Conservation (phyloP, 2,797 vertebrate species). For the Chelmon rostratus region DNA sequence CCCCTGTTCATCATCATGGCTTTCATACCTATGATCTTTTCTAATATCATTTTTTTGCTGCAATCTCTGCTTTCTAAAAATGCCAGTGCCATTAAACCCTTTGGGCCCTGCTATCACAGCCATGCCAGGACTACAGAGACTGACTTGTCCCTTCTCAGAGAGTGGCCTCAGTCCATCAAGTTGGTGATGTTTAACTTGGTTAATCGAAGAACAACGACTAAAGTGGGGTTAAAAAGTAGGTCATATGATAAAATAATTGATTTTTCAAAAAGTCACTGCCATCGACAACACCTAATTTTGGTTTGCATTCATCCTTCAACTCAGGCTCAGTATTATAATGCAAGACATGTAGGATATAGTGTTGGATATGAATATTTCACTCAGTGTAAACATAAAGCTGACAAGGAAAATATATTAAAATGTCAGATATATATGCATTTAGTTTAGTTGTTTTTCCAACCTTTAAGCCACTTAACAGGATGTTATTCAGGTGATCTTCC, state of each 20-base stretch:
- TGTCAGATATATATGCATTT: too few species aligned
- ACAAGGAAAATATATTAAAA: not conserved
- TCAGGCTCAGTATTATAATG: not conserved
- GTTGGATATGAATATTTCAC: not conserved
- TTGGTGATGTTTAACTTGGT: not conserved
- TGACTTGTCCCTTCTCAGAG: not conserved
- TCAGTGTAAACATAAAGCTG: not conserved
- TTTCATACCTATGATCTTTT: not conserved
- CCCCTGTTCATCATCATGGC: not conserved
- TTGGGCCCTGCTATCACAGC: too few species aligned
- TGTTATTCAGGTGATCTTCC: not conserved
- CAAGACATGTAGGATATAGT: not conserved
- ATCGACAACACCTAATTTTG: not conserved
- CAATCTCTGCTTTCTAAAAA: not conserved
- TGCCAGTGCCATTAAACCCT: not conserved
- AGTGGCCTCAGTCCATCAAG: not conserved
- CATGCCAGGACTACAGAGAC: not conserved
- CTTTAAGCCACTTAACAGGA: not conserved
- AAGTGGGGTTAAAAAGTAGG: not conserved
- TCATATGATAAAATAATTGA: not conserved
- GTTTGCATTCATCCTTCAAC: not conserved
- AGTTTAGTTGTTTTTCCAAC: too few species aligned
- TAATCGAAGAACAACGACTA: not conserved
- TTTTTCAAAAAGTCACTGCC: not conserved
- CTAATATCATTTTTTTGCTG: not conserved